Evolutionary conservation across 2,113 vertebrate species (phyloP), one percentile per base, ranked within the genome.

Genomic region (Cygnus atratus): DNA sequence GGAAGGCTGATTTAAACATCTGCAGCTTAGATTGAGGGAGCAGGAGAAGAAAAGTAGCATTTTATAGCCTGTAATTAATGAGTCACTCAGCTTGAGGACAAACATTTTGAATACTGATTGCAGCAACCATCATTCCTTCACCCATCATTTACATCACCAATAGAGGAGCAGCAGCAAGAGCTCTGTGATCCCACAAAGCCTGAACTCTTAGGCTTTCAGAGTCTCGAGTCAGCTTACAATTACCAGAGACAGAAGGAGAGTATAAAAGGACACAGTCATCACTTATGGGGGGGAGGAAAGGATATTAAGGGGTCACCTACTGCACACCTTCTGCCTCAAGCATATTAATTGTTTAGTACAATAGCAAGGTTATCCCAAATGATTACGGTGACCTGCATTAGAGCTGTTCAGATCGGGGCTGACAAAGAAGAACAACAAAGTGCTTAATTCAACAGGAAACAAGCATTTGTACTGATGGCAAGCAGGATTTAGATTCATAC

Each of bases 61-160:
- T 89, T 96, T 95, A 95, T 66, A 92, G 62, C 48, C 76, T 83
- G 74, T 83, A 97, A 97, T 96, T 97, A 96, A 96, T 73, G 86
- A 97, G 63, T 74, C 88, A 68, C 43, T 96, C 75, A 68, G 83
- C 82, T 72, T 87, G 59, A 46, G 92, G 86, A 79, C 88, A 95
- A 96, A 95, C 84, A 95, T 95, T 96, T 94, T 72, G 92, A 94
- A 94, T 93, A 88, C 86, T 68, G 54, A 94, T 95, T 92, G 59
- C 77, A 81, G 59, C 68, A 84, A 43, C 65, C 76, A 66, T 80
- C 62, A 65, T 63, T 90, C 65, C 35, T 72, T 55, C 44, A 35
- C 37, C 50, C 54, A 44, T 63, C 15, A 3, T 54, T 92, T 77
- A 33, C 52, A 72, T 35, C 52, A 81, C 46, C 10, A 1, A 25